phyloP scores from a whole-genome alignment of 1,140 invertebrate genomes.

The Diabrotica undecimpunctata region DNA sequence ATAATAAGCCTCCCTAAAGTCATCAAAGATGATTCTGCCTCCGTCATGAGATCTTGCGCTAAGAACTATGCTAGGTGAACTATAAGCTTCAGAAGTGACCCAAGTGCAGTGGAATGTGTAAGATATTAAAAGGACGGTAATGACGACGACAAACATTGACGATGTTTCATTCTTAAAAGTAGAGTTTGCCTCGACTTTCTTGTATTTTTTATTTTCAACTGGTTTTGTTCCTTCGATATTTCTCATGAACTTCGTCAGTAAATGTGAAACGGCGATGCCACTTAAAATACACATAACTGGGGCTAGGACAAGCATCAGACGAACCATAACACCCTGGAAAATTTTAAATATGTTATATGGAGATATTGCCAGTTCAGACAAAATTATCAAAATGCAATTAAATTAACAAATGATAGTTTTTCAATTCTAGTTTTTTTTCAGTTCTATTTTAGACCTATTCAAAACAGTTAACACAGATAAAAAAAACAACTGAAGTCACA shows the following conservation, averaged over 20 bases:
- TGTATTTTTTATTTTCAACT: conserved; percentile 61
- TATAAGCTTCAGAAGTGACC: conserved; percentile 99
- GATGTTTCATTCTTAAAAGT: conserved; percentile 89
- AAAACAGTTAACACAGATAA: too few species aligned
- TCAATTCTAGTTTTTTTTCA: too few species aligned
- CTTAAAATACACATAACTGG: conserved; percentile 97
- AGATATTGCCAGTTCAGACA: too few species aligned
- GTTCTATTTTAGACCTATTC: too few species aligned
- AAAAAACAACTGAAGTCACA: too few species aligned
- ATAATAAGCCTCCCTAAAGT: conserved; percentile 97
- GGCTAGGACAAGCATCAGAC: conserved; percentile 94
- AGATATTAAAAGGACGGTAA: conserved; percentile 81
- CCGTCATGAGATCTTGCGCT: conserved; percentile 93
- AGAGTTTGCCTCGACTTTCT: conserved; percentile 76
- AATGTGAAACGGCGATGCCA: conserved; percentile 87
- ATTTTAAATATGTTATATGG: background rate
- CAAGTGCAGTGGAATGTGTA: conserved; percentile 98
- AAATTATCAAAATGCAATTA: too few species aligned
- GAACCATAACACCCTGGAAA: conserved; percentile 60
- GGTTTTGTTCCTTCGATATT: conserved; percentile 62
- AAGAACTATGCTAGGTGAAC: conserved; percentile 93
- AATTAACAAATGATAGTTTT: too few species aligned
- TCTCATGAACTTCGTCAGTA: conserved; percentile 88
- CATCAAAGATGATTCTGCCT: conserved; percentile 92
- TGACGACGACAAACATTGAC: conserved; percentile 76